Conservation (phyloP, 2,888 invertebrate species). For the Pasiphila rectangulata region DNA sequence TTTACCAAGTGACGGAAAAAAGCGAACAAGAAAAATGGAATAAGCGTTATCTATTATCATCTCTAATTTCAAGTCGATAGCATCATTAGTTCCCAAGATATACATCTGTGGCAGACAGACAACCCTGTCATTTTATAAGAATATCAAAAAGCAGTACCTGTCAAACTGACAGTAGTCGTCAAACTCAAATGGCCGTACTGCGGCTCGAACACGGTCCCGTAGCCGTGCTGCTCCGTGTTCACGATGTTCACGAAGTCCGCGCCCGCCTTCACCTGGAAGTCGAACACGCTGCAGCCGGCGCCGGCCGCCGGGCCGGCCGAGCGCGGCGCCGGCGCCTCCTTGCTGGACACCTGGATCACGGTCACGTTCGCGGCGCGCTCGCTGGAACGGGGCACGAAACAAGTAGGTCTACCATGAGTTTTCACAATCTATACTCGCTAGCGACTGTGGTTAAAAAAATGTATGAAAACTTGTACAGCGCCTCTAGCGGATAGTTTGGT, state of each 20-base stretch:
- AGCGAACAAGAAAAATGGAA: no score
- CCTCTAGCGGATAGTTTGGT: no score
- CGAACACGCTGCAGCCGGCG: constrained; percentile 55
- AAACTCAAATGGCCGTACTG: constrained; percentile 71
- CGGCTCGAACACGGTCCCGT: constrained; percentile 61
- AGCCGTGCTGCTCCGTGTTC: constrained; percentile 62
- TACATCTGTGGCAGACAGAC: no score
- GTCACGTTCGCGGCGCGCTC: constrained; percentile 74
- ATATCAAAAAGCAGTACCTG: constrained; percentile 53
- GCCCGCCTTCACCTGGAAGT: constrained; percentile 59
- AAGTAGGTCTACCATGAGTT: no score
- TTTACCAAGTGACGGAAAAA: no score
- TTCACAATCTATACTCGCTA: no score
- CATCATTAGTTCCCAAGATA: no score
- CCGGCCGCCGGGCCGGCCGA: constrained; percentile 69
- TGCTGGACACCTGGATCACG: constrained; percentile 82
- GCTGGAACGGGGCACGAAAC: constrained; percentile 44
- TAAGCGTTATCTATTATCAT: no score
- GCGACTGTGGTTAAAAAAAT: no score
- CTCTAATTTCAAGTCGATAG: no score
- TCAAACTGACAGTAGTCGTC: constrained; percentile 64
- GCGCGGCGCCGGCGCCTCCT: constrained; percentile 61
- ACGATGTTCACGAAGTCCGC: constrained; percentile 65
- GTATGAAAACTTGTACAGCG: no score
- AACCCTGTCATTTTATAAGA: no score